Evolutionary conservation across 2,113 vertebrate genomes (phyloP).

Genomic region (Corythaeola cristata): DNA sequence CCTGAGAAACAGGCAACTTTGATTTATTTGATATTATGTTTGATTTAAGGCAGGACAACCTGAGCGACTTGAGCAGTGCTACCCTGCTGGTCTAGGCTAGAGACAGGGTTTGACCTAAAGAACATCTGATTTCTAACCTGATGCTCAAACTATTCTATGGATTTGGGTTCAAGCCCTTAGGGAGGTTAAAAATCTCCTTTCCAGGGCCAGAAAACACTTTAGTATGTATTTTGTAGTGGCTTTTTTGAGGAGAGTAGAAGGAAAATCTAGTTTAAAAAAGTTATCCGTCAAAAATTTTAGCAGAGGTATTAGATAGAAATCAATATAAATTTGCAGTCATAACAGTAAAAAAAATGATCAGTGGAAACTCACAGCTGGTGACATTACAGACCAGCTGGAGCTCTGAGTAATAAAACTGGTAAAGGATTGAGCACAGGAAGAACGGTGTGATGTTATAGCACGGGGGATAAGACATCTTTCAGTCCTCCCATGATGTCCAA

Average conservation of each 20-base stretch:
- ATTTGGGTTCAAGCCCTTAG: neutral
- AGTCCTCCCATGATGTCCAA: neutral
- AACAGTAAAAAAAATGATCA: neutral
- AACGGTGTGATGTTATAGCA: neutral
- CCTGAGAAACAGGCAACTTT: no score
- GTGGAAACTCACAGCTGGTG: neutral
- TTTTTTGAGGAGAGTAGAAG: neutral
- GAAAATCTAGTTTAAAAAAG: neutral
- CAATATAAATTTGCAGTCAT: neutral
- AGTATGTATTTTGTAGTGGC: neutral
- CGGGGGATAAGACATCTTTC: neutral
- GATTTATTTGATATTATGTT: neutral
- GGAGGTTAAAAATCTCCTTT: neutral
- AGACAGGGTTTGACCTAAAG: neutral
- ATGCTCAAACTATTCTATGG: accelerated
- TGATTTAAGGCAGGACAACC: neutral
- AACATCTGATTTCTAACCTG: neutral
- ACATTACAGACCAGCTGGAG: neutral
- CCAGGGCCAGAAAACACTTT: neutral
- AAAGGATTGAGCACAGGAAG: neutral
- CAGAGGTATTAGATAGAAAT: neutral
- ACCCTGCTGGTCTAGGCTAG: neutral
- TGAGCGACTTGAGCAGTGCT: neutral
- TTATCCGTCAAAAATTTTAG: neutral
- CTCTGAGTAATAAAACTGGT: neutral